A percentile compares a stretch with the other conserved stretches of the same genome.
phyloP scores from a whole-genome alignment of 1,140 invertebrate species.

The Chlorops oryzae region DNA sequence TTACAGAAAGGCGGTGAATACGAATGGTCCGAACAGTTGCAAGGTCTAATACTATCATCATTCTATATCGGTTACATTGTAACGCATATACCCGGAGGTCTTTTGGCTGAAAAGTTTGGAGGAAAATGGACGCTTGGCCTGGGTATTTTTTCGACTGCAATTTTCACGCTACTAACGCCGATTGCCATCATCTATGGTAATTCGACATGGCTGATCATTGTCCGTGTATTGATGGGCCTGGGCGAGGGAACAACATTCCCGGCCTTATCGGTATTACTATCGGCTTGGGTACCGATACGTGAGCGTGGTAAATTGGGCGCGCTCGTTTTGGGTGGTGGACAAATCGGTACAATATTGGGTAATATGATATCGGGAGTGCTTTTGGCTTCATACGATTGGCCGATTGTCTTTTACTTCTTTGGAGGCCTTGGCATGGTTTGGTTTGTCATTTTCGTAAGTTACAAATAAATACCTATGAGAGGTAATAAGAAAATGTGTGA shows the following conservation, averaged over 20 bases:
- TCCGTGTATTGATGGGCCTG: conserved; percentile 63
- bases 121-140: conserved; percentile 67
- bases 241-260: conserved; percentile 73
- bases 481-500: not conserved
- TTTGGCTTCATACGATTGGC: conserved; percentile 62
- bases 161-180: conserved; percentile 68
- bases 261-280: conserved; percentile 64
- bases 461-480: not conserved
- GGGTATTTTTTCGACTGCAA: conserved; percentile 65
- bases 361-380: conserved; percentile 65
- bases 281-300: conserved; percentile 66
- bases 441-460: conserved; percentile 64
- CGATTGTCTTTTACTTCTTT: conserved; percentile 76
- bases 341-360: conserved; percentile 68
- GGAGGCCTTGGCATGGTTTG: conserved; percentile 67
- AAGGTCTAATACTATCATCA: conserved; percentile 55
- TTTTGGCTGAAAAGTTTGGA: conserved; percentile 66
- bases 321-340: conserved; percentile 65
- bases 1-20: conserved; percentile 20
- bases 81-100: conserved; percentile 56
- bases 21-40: conserved; percentile 40
- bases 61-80: conserved; percentile 54
- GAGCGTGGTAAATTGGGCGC: conserved; percentile 69
- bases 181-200: conserved; percentile 55
- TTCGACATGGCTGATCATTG: conserved; percentile 57